A percentile compares a stretch with the other conserved stretches of the same genome.
These are phyloP conservation scores for Rhinolophus ferrumequinum DNA, from an alignment of 2,113 vertebrate genomes.

Conservation along the genomic window DNA sequence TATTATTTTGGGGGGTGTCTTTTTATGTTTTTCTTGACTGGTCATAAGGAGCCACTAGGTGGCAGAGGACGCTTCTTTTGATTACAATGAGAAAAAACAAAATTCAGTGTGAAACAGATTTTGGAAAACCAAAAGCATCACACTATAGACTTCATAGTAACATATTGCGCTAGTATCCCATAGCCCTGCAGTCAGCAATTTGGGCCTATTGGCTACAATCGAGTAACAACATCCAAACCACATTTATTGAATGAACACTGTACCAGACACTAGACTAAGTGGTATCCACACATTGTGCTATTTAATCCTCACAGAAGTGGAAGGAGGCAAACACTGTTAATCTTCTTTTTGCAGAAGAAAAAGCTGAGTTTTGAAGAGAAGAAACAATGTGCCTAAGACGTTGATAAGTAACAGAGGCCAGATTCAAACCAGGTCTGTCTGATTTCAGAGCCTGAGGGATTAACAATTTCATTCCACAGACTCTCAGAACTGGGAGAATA, in stretches of 20 bases:
- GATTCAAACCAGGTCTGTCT: not conserved
- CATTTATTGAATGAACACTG: not conserved
- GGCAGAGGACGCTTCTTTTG: slow-evolving; percentile 61
- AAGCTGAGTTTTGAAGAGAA: not conserved
- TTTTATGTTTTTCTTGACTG: slow-evolving; percentile 9
- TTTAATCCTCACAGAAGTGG: not conserved
- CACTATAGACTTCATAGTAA: not conserved
- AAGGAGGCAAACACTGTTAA: not conserved
- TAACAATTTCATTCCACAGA: not conserved
- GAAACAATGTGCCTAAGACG: not conserved
- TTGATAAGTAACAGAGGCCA: not conserved
- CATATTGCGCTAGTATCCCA: not conserved
- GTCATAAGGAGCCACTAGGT: slow-evolving; percentile 66
- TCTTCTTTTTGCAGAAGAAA: not conserved
- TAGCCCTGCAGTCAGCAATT: not conserved
- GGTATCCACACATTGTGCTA: not conserved
- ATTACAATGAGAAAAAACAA: not conserved
- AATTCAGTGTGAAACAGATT: not conserved
- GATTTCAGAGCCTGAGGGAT: not conserved
- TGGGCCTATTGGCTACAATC: not conserved
- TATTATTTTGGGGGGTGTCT: not conserved
- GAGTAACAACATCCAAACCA: not conserved
- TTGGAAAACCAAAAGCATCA: slow-evolving; percentile 14
- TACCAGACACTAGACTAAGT: not conserved
- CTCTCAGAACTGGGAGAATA: not conserved